phyloP scores from a whole-genome alignment of 2,797 vertebrate species.

The Limnodromus scolopaceus region DNA sequence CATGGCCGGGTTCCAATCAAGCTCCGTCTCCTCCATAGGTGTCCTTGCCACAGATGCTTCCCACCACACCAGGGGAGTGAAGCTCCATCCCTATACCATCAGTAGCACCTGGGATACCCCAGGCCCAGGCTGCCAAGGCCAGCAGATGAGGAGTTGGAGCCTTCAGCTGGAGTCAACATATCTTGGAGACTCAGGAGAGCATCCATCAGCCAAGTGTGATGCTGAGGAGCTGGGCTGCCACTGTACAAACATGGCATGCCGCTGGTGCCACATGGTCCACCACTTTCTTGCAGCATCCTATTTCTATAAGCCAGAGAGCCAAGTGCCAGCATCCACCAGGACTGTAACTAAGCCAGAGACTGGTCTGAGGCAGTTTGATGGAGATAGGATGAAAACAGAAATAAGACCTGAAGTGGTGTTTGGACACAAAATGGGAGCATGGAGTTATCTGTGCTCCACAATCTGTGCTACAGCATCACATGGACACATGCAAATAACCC shows the following conservation, averaged over 20 bases:
- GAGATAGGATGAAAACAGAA: not conserved
- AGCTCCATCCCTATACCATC: not conserved
- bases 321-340: not conserved
- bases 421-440: not conserved
- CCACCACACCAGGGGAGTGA: not conserved
- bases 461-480: no score
- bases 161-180: not conserved
- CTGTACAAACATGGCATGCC: rapidly evolving
- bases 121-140: not conserved
- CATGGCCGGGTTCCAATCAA: rapidly evolving
- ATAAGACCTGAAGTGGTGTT: not conserved
- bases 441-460: not conserved
- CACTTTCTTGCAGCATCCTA: not conserved
- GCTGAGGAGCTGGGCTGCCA: not conserved
- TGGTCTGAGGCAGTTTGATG: not conserved
- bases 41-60: not conserved
- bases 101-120: not conserved
- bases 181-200: not conserved
- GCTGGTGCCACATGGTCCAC: not conserved
- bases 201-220: not conserved
- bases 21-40: not conserved
- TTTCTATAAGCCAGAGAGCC: not conserved
- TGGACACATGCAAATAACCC: not conserved
- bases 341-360: not conserved
- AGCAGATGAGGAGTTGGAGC: not conserved